Evolutionary conservation across 1,140 invertebrate species (phyloP).

Genomic region (Drosophila parabipectinata): DNA sequence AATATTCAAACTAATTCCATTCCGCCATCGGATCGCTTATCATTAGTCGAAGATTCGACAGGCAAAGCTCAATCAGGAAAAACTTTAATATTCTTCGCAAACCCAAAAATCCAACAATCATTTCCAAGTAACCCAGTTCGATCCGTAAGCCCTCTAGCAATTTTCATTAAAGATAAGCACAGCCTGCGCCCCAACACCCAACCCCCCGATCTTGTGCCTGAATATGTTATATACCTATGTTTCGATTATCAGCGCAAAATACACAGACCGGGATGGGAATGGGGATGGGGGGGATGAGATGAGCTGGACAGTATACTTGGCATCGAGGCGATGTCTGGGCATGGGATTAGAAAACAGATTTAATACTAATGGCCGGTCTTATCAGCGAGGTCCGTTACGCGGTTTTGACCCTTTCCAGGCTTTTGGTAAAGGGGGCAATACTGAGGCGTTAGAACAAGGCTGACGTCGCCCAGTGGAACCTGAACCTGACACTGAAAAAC

Average conservation of each 20-base stretch:
- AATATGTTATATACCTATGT: slow-evolving; percentile 28
- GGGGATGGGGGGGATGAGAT: not conserved
- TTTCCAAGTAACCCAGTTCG: slow-evolving; percentile 57
- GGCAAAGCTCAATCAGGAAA: slow-evolving; percentile 4
- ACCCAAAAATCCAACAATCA: slow-evolving; percentile 19
- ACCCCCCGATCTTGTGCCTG: slow-evolving; percentile 22
- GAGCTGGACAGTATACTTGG: slow-evolving; percentile 31
- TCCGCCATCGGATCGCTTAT: slow-evolving; percentile 10
- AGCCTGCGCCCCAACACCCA: slow-evolving; percentile 13
- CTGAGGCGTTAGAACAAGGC: slow-evolving; percentile 37
- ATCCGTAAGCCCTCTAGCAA: slow-evolving; percentile 40
- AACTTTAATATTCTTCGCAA: slow-evolving; percentile 27
- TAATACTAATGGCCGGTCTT: slow-evolving; percentile 51
- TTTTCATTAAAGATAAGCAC: slow-evolving; percentile 71
- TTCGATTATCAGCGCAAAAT: slow-evolving; percentile 64
- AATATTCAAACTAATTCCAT: not conserved
- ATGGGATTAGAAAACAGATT: slow-evolving; percentile 69
- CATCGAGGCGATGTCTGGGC: slow-evolving; percentile 30
- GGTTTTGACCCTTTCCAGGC: slow-evolving; percentile 61
- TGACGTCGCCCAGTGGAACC: slow-evolving; percentile 8
- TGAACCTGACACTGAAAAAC: slow-evolving; percentile 71
- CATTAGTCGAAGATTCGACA: not conserved
- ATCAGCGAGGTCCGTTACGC: slow-evolving; percentile 55
- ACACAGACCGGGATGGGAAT: slow-evolving; percentile 36
- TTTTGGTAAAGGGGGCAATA: slow-evolving; percentile 59